Evolutionary conservation across 2,888 invertebrate species (phyloP), one percentile per base, ranked within the genome.

Genomic region (Chrysina gloriosa): DNA sequence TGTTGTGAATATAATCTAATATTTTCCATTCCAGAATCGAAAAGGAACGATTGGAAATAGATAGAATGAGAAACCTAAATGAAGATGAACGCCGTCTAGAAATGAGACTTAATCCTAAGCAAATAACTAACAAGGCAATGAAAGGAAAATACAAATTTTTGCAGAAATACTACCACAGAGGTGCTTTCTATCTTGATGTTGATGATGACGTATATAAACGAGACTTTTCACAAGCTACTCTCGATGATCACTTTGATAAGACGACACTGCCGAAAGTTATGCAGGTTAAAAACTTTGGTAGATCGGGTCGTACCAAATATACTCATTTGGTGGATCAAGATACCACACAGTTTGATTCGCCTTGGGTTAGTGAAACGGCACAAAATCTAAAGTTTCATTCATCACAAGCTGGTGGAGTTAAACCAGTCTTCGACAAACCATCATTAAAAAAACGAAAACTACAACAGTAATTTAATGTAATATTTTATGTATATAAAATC

Each of bases 221-320:
- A 76, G 97, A 98, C 81, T 97, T 96, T 84, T 95, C 97, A 0
- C 94, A 94, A 67, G 93, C 98, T 0, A 99, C 99, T 0, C 84
- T 99, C 77, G 99, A 99, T 77, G 99, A 99, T 89, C 97, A 98
- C 83, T 99, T 99, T 82, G 97, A 99, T 82, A 99, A 99, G 85
- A 97, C 98, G 25, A 94, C 98, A 74, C 83, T 99, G 70, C 99
- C 99, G 1, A 98, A 98, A 87, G 98, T 99, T 75, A 99, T 99
- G 98, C 97, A 97, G 89, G 99, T 99, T 45, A 99, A 99, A 85
- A 98, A 99, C 85, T 99, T 99, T 84, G 99, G 99, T 7, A 91
- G 98, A 1, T 98, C 98, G 58, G 98, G 98, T 3, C 90, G 99
- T 63, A 98, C 99, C 0, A 99, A 99, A 80, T 99, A 99, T 84